Base-by-base conservation (phyloP, 2,113 vertebrate genomes). In the Saiga tatarica region DNA sequence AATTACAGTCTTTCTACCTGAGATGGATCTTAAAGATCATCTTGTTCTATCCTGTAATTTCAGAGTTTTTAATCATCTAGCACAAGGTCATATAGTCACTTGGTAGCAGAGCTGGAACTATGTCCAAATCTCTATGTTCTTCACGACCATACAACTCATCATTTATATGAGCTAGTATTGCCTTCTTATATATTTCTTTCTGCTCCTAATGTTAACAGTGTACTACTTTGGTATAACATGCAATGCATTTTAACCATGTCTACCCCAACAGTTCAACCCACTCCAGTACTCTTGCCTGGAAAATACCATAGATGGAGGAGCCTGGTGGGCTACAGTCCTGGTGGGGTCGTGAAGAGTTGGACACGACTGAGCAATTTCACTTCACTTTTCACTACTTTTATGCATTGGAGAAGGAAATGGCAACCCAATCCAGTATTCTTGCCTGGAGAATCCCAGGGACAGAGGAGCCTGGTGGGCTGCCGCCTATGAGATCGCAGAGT, bases 1-100 rank as follows among this genome's bases (percentile, higher is more conserved):
- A 93, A 97, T 97, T 95, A 94, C 11, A 97, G 74, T 95, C 39
- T 93, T 98, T 91, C 26, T 74, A 94, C 55, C 30, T 96, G 45
- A 9, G 78, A 93, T 85, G 52, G 57, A 64, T 82, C 42, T 64
- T 79, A 83, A 85, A 36, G 84, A 96, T 82, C 15, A 30, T 59
- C 36, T 57, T 8, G 23, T 47, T 7, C 57, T 88, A 95, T 55
- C 82, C 87, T 97, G 10, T 94, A 67, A 94, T 97, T 97, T 96
- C 67, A 86, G n/a, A 50, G 45, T 78, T 5, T 89, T 92, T 89
- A 91, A 74, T 47, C 25, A 71, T 76, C 23, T 86, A 88, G 50
- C 19, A 94, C 76, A 95, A 86, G 25, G 59, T 97, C 76, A 93
- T 42, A 47, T 3, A 83, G 47, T 50, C 0, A 60, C 7, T 36